A percentile compares a stretch with the other conserved stretches of the same genome.
Evolutionary conservation across 2,113 vertebrate species (phyloP).

Genomic region (Eupsittula cactorum): DNA sequence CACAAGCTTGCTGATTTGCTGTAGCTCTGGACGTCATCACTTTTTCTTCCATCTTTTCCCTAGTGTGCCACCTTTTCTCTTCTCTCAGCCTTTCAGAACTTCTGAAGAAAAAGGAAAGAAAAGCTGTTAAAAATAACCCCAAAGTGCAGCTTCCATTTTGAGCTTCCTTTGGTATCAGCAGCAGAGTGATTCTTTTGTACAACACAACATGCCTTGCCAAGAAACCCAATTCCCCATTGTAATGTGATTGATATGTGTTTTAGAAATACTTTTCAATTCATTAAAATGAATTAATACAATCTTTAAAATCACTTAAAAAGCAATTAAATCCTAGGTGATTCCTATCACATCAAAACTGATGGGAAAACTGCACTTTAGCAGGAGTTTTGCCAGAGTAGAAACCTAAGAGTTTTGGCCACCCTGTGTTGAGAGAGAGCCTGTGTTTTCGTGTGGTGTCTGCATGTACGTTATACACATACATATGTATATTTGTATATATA

Average conservation of each 20-base stretch:
- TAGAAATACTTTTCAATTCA: neutral
- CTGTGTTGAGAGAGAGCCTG: neutral
- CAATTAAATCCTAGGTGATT: neutral
- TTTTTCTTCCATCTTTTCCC: neutral
- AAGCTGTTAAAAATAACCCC: neutral
- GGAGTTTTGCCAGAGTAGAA: neutral
- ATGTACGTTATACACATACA: rapidly evolving
- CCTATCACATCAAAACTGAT: neutral
- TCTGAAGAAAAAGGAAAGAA: neutral
- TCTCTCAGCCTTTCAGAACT: neutral
- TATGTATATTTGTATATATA: neutral
- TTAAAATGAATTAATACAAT: neutral
- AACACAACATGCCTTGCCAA: neutral
- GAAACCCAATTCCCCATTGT: neutral
- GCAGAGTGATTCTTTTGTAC: neutral
- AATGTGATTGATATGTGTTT: neutral
- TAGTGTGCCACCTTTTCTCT: neutral
- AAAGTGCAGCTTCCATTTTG: neutral
- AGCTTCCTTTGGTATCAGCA: neutral
- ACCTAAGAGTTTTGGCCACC: neutral
- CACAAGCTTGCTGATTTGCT: neutral
- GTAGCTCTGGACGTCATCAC: neutral
- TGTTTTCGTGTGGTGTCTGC: neutral
- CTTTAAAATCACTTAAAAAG: neutral
- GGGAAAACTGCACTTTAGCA: neutral